Conservation (phyloP, 2,797 vertebrate species). For the Falco cherrug region DNA sequence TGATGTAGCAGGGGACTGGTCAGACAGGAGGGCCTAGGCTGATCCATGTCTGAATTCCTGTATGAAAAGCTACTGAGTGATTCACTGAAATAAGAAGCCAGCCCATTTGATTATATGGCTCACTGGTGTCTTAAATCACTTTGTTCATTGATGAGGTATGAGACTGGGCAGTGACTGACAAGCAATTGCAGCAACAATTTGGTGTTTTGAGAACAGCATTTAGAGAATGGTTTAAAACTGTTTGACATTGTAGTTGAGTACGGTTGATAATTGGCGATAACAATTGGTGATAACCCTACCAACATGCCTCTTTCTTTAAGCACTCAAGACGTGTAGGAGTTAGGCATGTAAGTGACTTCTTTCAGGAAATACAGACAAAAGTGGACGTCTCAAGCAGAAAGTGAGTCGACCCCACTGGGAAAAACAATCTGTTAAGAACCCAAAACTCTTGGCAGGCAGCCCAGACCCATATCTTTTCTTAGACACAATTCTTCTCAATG, state of each 20-base stretch:
- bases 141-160: background rate
- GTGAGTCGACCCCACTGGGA: background rate
- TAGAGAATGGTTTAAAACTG: background rate
- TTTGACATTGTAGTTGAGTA: background rate
- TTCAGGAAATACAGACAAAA: slow-evolving; percentile 40
- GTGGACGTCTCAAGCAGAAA: background rate
- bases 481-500: slow-evolving; percentile 9
- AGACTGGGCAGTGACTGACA: background rate
- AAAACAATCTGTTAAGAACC: slow-evolving; percentile 43
- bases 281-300: background rate
- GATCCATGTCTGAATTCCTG: background rate
- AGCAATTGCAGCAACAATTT: background rate
- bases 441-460: slow-evolving; percentile 31
- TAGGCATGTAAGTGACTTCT: slow-evolving; percentile 3
- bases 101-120: background rate
- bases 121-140: background rate
- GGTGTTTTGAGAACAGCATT: background rate
- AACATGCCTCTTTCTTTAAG: background rate
- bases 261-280: background rate
- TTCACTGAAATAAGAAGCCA: background rate
- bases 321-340: background rate
- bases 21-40: background rate
- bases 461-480: slow-evolving; percentile 23
- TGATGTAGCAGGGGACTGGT: background rate
- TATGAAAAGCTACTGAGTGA: background rate